Percentiles rank a stretch among this genome's conserved stretches.
These are phyloP conservation scores for Agelas oroides DNA, from an alignment of 37 sponge, comb jelly and placozoan species.

Conservation along the genomic window DNA sequence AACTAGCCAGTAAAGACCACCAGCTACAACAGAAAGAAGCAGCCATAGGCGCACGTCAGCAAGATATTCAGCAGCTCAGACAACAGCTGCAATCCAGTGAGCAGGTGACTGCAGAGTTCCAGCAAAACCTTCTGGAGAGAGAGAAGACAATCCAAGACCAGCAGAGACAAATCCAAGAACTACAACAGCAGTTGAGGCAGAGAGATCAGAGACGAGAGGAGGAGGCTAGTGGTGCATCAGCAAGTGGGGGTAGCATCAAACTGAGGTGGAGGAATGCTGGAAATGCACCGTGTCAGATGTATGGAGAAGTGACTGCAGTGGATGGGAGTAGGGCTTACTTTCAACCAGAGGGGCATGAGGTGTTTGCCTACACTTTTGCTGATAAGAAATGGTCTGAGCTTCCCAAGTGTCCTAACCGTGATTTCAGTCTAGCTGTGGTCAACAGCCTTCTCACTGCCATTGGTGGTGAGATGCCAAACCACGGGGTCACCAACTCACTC, in stretches of 20 bases:
- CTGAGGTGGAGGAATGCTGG: not conserved
- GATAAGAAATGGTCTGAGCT: not conserved
- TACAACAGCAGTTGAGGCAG: no score
- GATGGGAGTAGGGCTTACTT: not conserved
- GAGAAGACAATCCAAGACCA: not conserved
- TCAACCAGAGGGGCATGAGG: not conserved
- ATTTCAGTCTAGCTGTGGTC: constrained; percentile 9
- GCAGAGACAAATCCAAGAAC: no score
- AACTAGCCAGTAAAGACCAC: no score
- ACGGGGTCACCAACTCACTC: not conserved
- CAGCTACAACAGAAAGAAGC: no score
- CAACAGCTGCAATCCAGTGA: no score
- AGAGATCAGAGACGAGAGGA: no score
- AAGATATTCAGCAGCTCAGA: no score
- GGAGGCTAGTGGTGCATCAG: not conserved
- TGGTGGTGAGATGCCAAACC: not conserved
- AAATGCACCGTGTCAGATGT: not conserved
- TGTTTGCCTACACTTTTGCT: not conserved
- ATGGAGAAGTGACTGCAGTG: not conserved
- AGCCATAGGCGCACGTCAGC: no score
- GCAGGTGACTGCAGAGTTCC: not conserved
- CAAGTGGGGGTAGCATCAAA: not conserved
- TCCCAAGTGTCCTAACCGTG: not conserved
- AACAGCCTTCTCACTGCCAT: constrained; percentile 12
- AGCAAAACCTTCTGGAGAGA: not conserved